Evolutionary conservation across 2,113 vertebrate genomes (phyloP).

Genomic region (Rhombomys opimus): DNA sequence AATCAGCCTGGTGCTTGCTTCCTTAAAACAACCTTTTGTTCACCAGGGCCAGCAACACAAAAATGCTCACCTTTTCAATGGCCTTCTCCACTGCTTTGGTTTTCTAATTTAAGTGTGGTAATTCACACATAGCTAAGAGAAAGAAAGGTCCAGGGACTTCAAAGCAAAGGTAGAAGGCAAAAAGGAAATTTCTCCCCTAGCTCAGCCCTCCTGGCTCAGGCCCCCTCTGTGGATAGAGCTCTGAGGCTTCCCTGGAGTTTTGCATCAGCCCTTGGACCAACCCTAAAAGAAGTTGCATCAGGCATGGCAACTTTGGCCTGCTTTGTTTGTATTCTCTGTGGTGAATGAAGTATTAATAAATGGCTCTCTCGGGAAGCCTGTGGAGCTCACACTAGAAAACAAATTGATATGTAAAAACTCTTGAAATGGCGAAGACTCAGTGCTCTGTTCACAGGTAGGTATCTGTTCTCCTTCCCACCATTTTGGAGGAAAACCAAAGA

Average conservation of each 20-base stretch:
- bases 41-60: background rate
- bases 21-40: background rate
- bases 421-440: constrained; percentile 27
- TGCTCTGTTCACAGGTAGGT: background rate
- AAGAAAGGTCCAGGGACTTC: constrained; percentile 49
- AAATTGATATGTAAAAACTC: constrained; percentile 79
- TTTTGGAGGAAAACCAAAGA: background rate
- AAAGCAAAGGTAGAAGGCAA: background rate
- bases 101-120: constrained; percentile 1
- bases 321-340: constrained; percentile 66
- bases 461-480: background rate
- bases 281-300: constrained; percentile 84
- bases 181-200: constrained; percentile 14
- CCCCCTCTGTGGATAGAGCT: constrained; percentile 30
- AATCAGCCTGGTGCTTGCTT: background rate
- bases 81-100: background rate
- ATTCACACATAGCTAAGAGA: background rate
- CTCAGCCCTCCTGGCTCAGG: background rate
- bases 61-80: background rate
- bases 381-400: constrained; percentile 78
- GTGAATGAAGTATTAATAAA: constrained; percentile 79
- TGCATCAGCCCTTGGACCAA: constrained; percentile 67
- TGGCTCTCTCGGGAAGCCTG: constrained; percentile 63
- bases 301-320: constrained; percentile 62
- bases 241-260: background rate